Conservation (phyloP, 2,797 vertebrate species). For the Gymnopithys bicolor region DNA sequence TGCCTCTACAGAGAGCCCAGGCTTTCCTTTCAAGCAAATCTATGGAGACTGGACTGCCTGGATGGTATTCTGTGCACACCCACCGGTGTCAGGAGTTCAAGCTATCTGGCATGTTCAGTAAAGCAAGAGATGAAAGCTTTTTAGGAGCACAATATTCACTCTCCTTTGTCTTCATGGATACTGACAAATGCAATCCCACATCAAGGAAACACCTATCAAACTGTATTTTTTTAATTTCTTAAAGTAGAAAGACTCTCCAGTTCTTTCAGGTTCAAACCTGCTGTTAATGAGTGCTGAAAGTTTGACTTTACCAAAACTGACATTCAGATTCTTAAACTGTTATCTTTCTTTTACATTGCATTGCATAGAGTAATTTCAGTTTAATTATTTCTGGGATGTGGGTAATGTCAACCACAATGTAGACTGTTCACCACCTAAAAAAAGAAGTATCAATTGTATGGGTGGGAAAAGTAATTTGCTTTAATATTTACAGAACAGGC, state of each 20-base stretch:
- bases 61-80: fast-evolving
- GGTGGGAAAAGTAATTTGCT: neutral
- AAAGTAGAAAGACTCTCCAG: neutral
- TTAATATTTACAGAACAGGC: neutral
- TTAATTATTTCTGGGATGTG: neutral
- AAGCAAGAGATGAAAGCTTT: neutral
- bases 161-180: neutral
- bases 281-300: neutral
- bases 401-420: neutral
- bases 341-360: neutral
- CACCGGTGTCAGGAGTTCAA: neutral
- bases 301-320: neutral
- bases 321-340: neutral
- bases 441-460: neutral
- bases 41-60: neutral
- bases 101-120: neutral
- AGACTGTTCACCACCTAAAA: neutral
- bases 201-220: neutral
- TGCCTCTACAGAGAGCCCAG: neutral
- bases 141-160: neutral
- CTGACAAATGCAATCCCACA: neutral
- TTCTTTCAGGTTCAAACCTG: neutral
- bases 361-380: neutral
- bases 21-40: neutral
- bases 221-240: fast-evolving